Percentiles rank a stretch among this genome's conserved stretches.
Conservation (phyloP, 2,888 invertebrate genomes). For the Arrhopalites spinosus region DNA sequence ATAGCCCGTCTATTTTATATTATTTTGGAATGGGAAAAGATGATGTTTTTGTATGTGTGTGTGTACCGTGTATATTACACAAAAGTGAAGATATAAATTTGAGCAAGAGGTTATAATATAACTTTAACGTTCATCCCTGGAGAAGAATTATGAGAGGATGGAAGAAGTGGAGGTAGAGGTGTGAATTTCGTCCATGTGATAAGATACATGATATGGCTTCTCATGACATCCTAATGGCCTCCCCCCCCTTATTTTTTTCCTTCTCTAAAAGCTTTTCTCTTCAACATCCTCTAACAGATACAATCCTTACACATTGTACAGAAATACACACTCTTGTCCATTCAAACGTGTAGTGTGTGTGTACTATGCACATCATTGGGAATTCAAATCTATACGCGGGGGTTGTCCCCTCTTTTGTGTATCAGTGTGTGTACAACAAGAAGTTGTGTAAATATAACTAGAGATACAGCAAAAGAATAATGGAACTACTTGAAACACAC, state of each 20-base stretch:
- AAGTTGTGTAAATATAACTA: too few species aligned
- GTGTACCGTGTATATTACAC: not conserved
- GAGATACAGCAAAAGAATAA: too few species aligned
- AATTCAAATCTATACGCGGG: too few species aligned
- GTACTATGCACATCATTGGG: too few species aligned
- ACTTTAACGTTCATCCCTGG: not conserved
- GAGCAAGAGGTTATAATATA: not conserved
- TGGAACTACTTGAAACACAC: too few species aligned
- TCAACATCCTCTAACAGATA: too few species aligned
- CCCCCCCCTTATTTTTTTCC: not conserved
- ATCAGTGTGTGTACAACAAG: too few species aligned
- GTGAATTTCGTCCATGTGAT: constrained; percentile 9
- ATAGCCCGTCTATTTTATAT: too few species aligned
- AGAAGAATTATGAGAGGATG: constrained; percentile 19
- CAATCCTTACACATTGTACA: not conserved
- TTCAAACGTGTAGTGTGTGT: too few species aligned
- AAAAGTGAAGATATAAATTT: constrained; percentile 13
- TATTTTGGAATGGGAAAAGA: not conserved
- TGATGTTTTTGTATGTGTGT: not conserved
- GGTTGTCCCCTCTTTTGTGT: too few species aligned
- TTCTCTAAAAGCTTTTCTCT: not conserved
- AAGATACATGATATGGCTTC: constrained; percentile 18
- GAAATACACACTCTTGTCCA: too few species aligned
- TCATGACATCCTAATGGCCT: constrained; percentile 25
- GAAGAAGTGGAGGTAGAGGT: not conserved